A percentile compares a stretch with the other conserved stretches of the same genome.
These are phyloP conservation scores for Pitta sordida DNA, from an alignment of 2,113 vertebrate species.

Conservation along the genomic window DNA sequence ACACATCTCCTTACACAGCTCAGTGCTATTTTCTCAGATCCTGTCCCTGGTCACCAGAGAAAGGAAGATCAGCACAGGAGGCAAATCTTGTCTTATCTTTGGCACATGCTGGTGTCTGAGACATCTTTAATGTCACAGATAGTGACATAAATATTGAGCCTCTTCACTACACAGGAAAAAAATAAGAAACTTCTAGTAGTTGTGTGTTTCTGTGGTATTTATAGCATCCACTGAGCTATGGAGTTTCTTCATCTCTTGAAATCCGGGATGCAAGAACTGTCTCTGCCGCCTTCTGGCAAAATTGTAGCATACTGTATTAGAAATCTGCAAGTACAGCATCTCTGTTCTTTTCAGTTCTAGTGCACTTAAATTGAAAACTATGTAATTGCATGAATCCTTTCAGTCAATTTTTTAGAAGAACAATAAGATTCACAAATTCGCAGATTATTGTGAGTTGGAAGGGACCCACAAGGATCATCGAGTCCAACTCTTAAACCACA, in stretches of 20 bases:
- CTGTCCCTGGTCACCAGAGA: background rate
- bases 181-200: background rate
- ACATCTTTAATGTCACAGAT: background rate
- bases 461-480: too few species aligned
- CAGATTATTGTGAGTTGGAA: too few species aligned
- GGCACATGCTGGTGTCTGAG: background rate
- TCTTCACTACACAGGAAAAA: background rate
- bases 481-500: too few species aligned
- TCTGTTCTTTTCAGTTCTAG: background rate
- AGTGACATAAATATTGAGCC: background rate
- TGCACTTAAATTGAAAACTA: background rate
- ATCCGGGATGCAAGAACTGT: background rate
- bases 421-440: too few species aligned
- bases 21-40: background rate
- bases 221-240: background rate
- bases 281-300: background rate
- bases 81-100: background rate
- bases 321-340: background rate
- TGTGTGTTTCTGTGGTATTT: background rate
- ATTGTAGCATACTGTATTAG: background rate
- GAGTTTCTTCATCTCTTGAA: background rate
- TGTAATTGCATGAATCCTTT: background rate
- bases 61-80: background rate
- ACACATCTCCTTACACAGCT: background rate
- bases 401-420: background rate